Evolutionary conservation across 2,797 vertebrate species (phyloP), one percentile per base, ranked within the genome.

Genomic region (Gouania willdenowi): DNA sequence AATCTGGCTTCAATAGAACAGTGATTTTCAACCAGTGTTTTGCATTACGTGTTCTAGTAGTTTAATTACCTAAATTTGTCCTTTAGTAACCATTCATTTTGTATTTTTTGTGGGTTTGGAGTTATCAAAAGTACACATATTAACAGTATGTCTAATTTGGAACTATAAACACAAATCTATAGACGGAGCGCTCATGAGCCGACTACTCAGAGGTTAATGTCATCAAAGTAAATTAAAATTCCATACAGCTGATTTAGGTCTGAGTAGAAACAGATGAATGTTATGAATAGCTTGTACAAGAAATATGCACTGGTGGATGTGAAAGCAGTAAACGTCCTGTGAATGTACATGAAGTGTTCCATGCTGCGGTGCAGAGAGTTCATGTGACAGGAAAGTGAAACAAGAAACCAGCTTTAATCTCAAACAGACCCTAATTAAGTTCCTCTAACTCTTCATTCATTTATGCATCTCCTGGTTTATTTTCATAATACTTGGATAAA

Each of bases 251-350:
- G 2, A 30, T 19, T 24, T 10, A 13, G 4, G 8, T 41, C 44
- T 41, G 56, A 81, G 49, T 27, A 39, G 38, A 71, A 65, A 50
- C 71, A 79, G 60, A 71, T 69, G 59, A 58, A 27, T 32, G 24
- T 18, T 8, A n/a, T 43, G 27, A 8, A 25, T 22, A 33, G n/a
- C n/a, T n/a, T 6, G 4, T 20, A n/a, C 10, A 28, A 17, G 16
- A 19, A 21, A 33, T 19, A 39, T 25, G 34, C 39, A 18, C 17
- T 33, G 13, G 17, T 27, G 41, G 24, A 16, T 41, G 19, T 45
- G 4, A 10, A 9, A 28, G 25, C 20, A 29, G 30, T n/a, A n/a
- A n/a, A n/a, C n/a, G n/a, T 18, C 52, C 15, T 40, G 31, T 40
- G 43, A 32, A 26, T 17, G 9, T 37, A 21, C 11, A 16, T 1